Base-by-base conservation (phyloP, 2,113 vertebrate species). In the Cettia cetti region DNA sequence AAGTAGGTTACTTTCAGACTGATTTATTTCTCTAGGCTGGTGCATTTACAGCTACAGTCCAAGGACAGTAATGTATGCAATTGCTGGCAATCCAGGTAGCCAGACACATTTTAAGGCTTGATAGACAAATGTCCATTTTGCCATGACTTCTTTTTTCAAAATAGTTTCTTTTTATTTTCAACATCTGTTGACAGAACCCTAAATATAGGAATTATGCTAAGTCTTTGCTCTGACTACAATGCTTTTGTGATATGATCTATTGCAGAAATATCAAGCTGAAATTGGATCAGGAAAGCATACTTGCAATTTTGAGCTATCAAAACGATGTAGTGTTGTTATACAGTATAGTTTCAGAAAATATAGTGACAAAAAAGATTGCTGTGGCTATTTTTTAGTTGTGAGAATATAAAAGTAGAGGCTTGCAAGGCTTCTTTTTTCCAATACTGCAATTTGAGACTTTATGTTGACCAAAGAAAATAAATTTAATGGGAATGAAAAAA, bases 241-340 rank as follows among this genome's bases (percentile, higher is more conserved):
- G 11, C 77, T 96, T 94, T 94, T 93, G 78, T 95, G 91, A 86
- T 92, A 96, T 94, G 91, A 96, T 96, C 88, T 95, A 88, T 89
- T 95, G 92, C 88, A 91, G 92, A 93, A 97, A 89, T 96, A 96
- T 83, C 88, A 82, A 82, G 61, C 61, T 95, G 96, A 97, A 97
- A 97, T 97, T 97, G 92, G 93, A 96, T 95, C 94, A 97, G 93
- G 91, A 96, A 95, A 95, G 82, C 69, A 96, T 88, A 91, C 60
- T 96, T 96, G 89, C 95, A 97, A 92, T 96, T 96, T 94, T 92
- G 95, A 95, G 90, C 93, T 95, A 97, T 97, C 94, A 96, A 93
- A 96, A 89, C 63, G 31, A 84, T 93, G 81, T 94, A 95, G 90
- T 94, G 93, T 96, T 97, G 94, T 94, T 96, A 95, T 64, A 95